These are phyloP conservation scores for Anarhynchus alexandrinus DNA, from an alignment of 2,113 vertebrate genomes.

Conservation along the genomic window DNA sequence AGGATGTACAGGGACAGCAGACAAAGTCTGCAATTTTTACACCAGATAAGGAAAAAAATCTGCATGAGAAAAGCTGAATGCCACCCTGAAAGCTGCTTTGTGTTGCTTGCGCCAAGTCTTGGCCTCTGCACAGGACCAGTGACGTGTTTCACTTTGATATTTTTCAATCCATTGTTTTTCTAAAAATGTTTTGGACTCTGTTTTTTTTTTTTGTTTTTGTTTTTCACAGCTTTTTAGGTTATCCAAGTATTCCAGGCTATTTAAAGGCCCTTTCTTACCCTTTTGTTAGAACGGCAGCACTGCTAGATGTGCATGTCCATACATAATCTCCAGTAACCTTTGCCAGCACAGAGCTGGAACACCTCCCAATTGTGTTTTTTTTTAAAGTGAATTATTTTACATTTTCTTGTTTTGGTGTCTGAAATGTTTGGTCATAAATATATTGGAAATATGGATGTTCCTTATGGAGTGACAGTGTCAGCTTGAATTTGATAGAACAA, in stretches of 20 bases:
- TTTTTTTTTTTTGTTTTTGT: background rate
- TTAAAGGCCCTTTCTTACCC: slow-evolving; percentile 1
- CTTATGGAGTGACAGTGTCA: background rate
- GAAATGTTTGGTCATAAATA: slow-evolving; percentile 6
- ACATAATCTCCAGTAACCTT: background rate
- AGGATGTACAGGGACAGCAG: background rate
- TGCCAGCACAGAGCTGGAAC: slow-evolving; percentile 23
- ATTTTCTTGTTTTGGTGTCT: slow-evolving; percentile 2
- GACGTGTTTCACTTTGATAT: background rate
- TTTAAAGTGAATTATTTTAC: slow-evolving; percentile 33
- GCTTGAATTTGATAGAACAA: slow-evolving; percentile 31
- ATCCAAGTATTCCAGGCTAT: slow-evolving; percentile 1
- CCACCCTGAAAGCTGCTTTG: background rate
- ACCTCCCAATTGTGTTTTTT: background rate
- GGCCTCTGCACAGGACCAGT: background rate
- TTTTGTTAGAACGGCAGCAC: background rate
- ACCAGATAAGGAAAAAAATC: background rate
- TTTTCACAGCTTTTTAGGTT: background rate
- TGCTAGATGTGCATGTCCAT: background rate
- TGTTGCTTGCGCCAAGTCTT: background rate
- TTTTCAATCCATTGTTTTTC: background rate
- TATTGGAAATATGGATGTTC: background rate
- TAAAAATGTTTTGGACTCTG: background rate
- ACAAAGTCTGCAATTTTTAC: background rate
- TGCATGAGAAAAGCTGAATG: background rate